These are phyloP conservation scores for Busseola fusca DNA, from an alignment of 2,888 invertebrate genomes.

Conservation along the genomic window DNA sequence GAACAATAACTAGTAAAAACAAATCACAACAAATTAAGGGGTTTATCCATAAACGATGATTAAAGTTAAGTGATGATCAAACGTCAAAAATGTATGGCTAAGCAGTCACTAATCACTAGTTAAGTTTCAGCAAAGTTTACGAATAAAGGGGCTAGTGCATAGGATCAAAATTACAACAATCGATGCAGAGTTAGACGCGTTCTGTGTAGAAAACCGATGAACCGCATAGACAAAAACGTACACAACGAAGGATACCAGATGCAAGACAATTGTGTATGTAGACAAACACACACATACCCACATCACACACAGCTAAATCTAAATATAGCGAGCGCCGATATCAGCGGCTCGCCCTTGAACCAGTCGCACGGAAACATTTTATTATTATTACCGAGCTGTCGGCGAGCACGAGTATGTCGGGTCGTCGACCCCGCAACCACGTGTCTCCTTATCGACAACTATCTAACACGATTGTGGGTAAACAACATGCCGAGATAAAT, in stretches of 20 bases:
- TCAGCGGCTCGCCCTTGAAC: constrained; percentile 89
- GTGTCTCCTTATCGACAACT: constrained; percentile 89
- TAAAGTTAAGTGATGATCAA: no score
- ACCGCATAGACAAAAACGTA: constrained; percentile 44
- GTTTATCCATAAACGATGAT: no score
- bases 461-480: constrained; percentile 89
- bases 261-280: constrained; percentile 77
- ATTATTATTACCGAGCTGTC: constrained; percentile 89
- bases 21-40: constrained; percentile 1
- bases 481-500: constrained; percentile 88
- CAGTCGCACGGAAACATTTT: constrained; percentile 90
- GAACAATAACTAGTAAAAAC: neutral
- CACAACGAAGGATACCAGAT: constrained; percentile 62
- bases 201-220: constrained; percentile 48
- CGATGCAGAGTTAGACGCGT: constrained; percentile 6
- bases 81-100: no score
- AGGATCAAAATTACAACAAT: constrained; percentile 1
- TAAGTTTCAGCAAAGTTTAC: no score
- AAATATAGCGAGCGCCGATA: constrained; percentile 89
- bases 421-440: constrained; percentile 88
- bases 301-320: constrained; percentile 87
- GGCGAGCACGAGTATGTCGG: constrained; percentile 88
- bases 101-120: no score
- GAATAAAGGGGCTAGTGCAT: neutral
- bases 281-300: constrained; percentile 78